A percentile compares a stretch with the other conserved stretches of the same genome.
These are phyloP conservation scores for Falco naumanni DNA, from an alignment of 2,797 vertebrate species.

Conservation along the genomic window DNA sequence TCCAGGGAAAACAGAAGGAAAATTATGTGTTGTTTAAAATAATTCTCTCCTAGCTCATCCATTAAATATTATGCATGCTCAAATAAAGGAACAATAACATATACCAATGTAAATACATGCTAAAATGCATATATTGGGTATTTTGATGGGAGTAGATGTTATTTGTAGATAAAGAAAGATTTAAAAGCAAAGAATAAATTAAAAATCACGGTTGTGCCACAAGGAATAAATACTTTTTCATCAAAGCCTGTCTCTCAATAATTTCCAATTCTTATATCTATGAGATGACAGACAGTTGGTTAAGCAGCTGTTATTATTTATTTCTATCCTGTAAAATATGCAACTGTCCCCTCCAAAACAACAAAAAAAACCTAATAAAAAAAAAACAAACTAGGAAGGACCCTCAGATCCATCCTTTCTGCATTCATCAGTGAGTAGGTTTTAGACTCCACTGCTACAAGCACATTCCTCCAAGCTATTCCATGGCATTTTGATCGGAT, in stretches of 20 bases:
- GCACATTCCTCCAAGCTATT: neutral
- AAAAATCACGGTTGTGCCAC: neutral
- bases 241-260: neutral
- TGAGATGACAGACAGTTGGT: neutral
- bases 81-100: neutral
- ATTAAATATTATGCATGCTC: neutral
- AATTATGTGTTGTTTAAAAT: neutral
- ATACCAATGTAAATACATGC: neutral
- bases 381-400: neutral
- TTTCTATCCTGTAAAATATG: neutral
- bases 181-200: neutral
- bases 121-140: neutral
- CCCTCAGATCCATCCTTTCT: neutral
- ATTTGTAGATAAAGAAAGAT: neutral
- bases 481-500: neutral
- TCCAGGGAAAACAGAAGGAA: neutral
- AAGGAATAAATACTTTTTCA: neutral
- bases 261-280: neutral
- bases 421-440: neutral
- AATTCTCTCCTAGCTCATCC: neutral
- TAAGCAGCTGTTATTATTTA: neutral
- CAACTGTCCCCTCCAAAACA: neutral
- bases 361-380: neutral
- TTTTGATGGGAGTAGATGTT: neutral
- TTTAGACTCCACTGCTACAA: neutral